Conservation (phyloP, 2,797 vertebrate genomes). For the Hirundo rustica region DNA sequence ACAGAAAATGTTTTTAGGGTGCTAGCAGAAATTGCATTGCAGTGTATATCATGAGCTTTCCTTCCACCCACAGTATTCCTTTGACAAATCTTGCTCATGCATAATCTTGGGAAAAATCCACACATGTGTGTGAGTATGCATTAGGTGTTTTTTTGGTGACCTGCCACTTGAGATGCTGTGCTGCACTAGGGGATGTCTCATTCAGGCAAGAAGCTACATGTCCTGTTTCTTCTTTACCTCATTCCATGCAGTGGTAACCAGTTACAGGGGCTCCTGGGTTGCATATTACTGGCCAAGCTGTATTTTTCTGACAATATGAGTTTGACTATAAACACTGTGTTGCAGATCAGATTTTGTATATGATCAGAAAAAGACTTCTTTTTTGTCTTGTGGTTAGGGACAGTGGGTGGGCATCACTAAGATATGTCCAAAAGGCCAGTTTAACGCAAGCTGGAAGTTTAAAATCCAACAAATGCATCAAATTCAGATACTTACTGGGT, state of each 20-base stretch:
- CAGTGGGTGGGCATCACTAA: background rate
- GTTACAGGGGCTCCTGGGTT: background rate
- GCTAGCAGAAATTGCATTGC: background rate
- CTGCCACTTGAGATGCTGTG: background rate
- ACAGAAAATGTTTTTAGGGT: background rate
- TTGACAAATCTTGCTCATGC: background rate
- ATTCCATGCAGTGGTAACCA: background rate
- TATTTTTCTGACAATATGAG: background rate
- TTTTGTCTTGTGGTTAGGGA: background rate
- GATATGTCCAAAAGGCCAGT: background rate
- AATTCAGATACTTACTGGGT: background rate
- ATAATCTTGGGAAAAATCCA: background rate
- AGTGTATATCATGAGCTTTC: background rate
- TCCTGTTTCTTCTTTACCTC: background rate
- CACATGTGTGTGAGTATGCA: fast-evolving
- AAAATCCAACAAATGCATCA: background rate
- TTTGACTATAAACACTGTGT: background rate
- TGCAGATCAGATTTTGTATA: background rate
- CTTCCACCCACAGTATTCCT: background rate
- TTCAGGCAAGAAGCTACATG: background rate
- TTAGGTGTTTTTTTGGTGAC: background rate
- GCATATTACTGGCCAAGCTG: background rate
- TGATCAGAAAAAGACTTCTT: background rate
- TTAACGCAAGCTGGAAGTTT: background rate
- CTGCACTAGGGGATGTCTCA: fast-evolving